Evolutionary conservation across 2,113 vertebrate genomes (phyloP), one percentile per base, ranked within the genome.

Genomic region (Tachuris rubrigastra): DNA sequence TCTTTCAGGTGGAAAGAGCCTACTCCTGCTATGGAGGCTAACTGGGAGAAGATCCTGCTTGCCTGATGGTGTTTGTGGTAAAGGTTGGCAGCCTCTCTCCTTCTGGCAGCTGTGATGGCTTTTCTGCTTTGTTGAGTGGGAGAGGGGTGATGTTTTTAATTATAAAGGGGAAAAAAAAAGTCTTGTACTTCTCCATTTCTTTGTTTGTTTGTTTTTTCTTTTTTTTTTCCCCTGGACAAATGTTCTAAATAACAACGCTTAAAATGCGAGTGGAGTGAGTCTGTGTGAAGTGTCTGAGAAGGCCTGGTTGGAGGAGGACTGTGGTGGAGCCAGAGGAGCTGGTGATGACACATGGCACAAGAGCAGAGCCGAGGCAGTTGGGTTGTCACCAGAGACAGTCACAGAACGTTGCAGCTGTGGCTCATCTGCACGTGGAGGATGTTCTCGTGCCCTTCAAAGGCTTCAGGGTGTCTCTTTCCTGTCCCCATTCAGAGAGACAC

Each of bases 121-220:
- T 42, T 77, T 82, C 35, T 91, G 73, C 73, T 89, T 91, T 66
- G 31, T 60, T 68, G 37, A 69, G 46, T 33, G 46, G 63, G 39
- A 94, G 37, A 6, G 0, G 79, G 39, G 33, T 47, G 79, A 84
- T 95, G 96, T 82, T 97, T 93, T 52, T 86, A 77, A 96, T 96
- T 94, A 85, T 39, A 42, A 93, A 80, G 47, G 6, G 33, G 44
- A 60, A 74, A 49, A 52, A 41, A 44, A 56, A 49, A n/a, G 33
- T 50, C 56, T 82, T 55, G 19, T 87, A 15, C 30, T 78, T 96
- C 25, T 83, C 76, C 52, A 22, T 24, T 68, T 56, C 28, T 86
- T 93, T 90, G 37, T 92, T 95, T 93, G 46, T 62, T 82, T 86
- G 30, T 10, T 59, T 39, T 60, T 17, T 46, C 8, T 5, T 0